Base-by-base conservation (phyloP, 2,113 vertebrate genomes). In the Chaetodon auriga region DNA sequence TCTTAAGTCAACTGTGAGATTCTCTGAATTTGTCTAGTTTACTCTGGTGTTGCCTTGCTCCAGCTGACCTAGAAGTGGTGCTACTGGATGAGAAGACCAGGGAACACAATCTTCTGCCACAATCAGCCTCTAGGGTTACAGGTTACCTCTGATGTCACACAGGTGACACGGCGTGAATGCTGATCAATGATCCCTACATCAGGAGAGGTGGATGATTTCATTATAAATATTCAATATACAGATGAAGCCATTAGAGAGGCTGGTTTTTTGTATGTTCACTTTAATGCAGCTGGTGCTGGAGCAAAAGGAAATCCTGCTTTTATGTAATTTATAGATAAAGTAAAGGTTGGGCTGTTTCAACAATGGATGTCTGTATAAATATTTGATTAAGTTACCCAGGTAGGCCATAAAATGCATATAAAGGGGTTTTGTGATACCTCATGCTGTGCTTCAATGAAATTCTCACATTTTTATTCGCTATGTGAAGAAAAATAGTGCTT, bases 61-160 rank as follows among this genome's bases (percentile, higher is more conserved):
- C 45, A 65, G 53, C 68, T 83, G 72, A 89, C 71, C 72, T 64
- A 84, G 78, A 82, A 88, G 46, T 36, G 68, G 53, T 68, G 64
- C 63, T 57, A 66, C 45, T 84, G 68, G 74, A 78, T 62, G 51
- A 81, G 57, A 60, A 54, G 15, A 83, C 54, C 23, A 58, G 80
- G 81, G 75, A 81, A 87, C 58, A 75, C 53, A 79, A 90, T 89
- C 60, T 74, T 65, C 73, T 80, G 7, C 69, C 71, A 25, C 73
- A 43, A 61, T 65, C 64, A 53, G 57, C 85, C 80, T 79, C 81
- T 85, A 81, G 58, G 54, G 49, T 91, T 89, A 85, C 81, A 78
- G 80, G 73, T 64, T 73, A 62, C 73, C 73, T 71, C 55, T 84
- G 88, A 93, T 90, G 81, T 85, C 86, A 90, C 77, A 78, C 75